These are phyloP conservation scores for Dasyprocta punctata DNA, from an alignment of 2,113 vertebrate genomes.

Conservation along the genomic window DNA sequence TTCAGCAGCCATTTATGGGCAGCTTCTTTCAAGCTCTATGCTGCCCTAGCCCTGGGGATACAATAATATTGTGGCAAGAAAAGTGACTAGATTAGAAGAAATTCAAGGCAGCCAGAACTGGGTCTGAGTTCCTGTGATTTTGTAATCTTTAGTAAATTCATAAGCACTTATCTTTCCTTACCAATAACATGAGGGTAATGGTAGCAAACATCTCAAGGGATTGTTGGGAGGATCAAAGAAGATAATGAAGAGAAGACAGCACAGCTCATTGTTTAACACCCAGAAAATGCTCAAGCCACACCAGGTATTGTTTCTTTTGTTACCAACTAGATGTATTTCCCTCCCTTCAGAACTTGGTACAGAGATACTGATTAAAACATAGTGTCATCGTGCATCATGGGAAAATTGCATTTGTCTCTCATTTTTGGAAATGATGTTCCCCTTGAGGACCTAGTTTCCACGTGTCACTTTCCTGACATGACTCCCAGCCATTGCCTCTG, in stretches of 20 bases:
- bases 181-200: background rate
- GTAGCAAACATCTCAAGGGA: background rate
- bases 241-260: background rate
- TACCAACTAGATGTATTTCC: background rate
- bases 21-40: background rate
- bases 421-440: background rate
- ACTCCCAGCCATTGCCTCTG: conserved; percentile 31
- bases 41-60: background rate
- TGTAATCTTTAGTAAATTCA: background rate
- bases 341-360: background rate
- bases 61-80: background rate
- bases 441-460: background rate
- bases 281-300: background rate
- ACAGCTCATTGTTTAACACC: background rate
- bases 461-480: background rate
- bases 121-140: background rate
- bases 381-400: background rate
- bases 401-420: background rate
- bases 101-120: background rate
- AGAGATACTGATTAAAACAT: background rate
- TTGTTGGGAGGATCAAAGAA: background rate
- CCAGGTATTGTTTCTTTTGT: background rate
- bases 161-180: background rate
- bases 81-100: background rate
- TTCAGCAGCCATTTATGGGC: background rate